Conservation (phyloP, 2,113 vertebrate genomes). For the Eolophus roseicapilla region DNA sequence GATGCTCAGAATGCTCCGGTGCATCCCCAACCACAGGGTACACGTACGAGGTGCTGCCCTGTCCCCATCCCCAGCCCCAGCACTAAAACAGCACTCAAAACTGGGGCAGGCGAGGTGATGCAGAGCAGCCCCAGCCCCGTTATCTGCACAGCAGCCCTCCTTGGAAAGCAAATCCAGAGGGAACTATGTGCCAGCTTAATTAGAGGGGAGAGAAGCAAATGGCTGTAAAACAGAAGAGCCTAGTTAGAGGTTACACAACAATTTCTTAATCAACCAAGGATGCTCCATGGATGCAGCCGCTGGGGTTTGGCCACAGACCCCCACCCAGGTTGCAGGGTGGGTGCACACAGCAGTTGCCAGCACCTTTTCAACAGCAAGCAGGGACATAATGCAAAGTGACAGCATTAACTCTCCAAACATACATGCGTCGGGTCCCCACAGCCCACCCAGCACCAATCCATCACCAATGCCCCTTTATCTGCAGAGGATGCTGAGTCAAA, state of each 20-base stretch:
- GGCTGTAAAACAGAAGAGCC: not conserved
- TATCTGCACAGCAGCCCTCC: not conserved
- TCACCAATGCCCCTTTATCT: not conserved
- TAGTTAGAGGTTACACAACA: slow-evolving; percentile 28
- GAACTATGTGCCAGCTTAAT: not conserved
- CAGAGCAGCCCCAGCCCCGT: not conserved
- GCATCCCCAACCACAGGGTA: fast-evolving
- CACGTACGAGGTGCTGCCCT: not conserved
- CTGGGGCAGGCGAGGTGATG: fast-evolving
- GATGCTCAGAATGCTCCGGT: fast-evolving
- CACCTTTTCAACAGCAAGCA: not conserved
- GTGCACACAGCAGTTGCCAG: not conserved
- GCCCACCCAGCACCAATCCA: not conserved
- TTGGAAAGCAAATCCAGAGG: not conserved
- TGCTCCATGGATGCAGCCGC: not conserved
- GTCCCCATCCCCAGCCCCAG: not conserved
- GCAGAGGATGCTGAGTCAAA: fast-evolving
- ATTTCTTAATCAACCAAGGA: slow-evolving; percentile 24
- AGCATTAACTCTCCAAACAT: not conserved
- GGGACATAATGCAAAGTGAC: not conserved
- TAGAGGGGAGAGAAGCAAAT: not conserved
- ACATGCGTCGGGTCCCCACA: fast-evolving
- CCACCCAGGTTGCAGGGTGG: not conserved
- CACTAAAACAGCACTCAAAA: not conserved
- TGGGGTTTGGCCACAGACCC: not conserved